Percentiles rank a stretch among this genome's conserved stretches.
These are phyloP conservation scores for Neoniphon sammara DNA, from an alignment of 2,797 vertebrate species.

Conservation along the genomic window DNA sequence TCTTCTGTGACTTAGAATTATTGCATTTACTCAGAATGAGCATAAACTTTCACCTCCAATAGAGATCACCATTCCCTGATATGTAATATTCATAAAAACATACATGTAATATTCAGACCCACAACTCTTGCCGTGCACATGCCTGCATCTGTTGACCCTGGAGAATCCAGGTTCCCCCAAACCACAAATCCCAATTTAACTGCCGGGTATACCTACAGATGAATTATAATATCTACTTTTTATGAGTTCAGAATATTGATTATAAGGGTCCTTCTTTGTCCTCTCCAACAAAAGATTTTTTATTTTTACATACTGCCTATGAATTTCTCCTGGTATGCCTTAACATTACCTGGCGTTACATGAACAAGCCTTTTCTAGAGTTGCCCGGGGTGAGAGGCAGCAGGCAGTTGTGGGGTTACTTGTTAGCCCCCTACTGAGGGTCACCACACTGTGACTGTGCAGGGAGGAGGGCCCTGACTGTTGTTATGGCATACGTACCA, in stretches of 20 bases:
- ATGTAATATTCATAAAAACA: constrained; percentile 21
- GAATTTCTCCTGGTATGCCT: constrained; percentile 5
- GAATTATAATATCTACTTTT: constrained; percentile 45
- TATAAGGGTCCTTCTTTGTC: constrained; percentile 15
- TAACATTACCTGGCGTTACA: not conserved
- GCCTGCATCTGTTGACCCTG: constrained; percentile 5
- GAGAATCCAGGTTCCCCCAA: constrained; percentile 37
- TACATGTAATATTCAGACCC: constrained; percentile 4
- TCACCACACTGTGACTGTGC: no score
- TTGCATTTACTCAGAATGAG: not conserved
- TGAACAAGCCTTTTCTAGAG: not conserved
- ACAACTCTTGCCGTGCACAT: not conserved
- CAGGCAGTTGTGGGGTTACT: no score
- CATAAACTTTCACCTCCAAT: constrained; percentile 41
- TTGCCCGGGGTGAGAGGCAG: no score
- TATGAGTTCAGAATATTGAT: constrained; percentile 53
- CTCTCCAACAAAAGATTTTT: constrained; percentile 7
- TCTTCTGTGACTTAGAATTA: not conserved
- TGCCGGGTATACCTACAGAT: constrained; percentile 38
- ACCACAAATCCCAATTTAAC: constrained; percentile 45
- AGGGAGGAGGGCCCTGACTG: no score
- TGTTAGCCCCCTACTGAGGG: no score
- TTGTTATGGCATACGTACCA: no score
- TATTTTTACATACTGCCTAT: not conserved
- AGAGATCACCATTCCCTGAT: constrained; percentile 23